Evolutionary conservation across 1,140 invertebrate genomes (phyloP).

Genomic region (Bombus confusus): DNA sequence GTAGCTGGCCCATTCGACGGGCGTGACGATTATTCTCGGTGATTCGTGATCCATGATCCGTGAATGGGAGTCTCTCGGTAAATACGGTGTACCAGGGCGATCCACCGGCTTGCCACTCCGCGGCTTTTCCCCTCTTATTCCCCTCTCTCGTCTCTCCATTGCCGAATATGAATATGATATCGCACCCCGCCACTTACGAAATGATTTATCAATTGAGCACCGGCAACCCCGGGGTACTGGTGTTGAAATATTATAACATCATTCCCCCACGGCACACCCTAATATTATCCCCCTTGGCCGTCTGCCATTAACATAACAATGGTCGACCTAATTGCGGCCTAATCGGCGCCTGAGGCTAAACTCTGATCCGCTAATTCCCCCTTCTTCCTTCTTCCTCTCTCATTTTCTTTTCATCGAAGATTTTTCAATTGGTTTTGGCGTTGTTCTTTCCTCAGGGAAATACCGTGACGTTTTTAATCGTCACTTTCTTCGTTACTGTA

Average conservation of each 20-base stretch:
- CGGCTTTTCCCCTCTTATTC: constrained; percentile 30
- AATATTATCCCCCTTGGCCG: constrained; percentile 75
- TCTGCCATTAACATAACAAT: constrained; percentile 81
- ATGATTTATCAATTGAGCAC: constrained; percentile 80
- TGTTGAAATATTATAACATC: constrained; percentile 83
- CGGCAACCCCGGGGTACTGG: constrained; percentile 74
- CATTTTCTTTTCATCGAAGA: not conserved
- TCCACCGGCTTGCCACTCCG: constrained; percentile 27
- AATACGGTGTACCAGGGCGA: constrained; percentile 49
- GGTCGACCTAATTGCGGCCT: constrained; percentile 79
- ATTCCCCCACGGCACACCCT: constrained; percentile 76
- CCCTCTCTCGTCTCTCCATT: not conserved
- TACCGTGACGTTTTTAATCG: not conserved
- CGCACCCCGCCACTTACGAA: constrained; percentile 73
- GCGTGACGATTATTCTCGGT: constrained; percentile 62
- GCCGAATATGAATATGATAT: constrained; percentile 76
- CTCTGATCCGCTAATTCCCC: constrained; percentile 37
- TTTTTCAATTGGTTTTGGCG: too few species aligned
- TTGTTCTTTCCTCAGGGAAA: too few species aligned
- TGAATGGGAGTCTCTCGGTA: constrained; percentile 67
- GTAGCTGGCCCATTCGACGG: constrained; percentile 62
- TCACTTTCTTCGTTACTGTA: too few species aligned
- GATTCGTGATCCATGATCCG: constrained; percentile 65
- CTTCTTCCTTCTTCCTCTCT: not conserved
- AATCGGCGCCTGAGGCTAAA: constrained; percentile 76